A percentile compares a stretch with the other conserved stretches of the same genome.
Conservation (phyloP, 2,888 invertebrate genomes). For the Shargacucullia verbasci region DNA sequence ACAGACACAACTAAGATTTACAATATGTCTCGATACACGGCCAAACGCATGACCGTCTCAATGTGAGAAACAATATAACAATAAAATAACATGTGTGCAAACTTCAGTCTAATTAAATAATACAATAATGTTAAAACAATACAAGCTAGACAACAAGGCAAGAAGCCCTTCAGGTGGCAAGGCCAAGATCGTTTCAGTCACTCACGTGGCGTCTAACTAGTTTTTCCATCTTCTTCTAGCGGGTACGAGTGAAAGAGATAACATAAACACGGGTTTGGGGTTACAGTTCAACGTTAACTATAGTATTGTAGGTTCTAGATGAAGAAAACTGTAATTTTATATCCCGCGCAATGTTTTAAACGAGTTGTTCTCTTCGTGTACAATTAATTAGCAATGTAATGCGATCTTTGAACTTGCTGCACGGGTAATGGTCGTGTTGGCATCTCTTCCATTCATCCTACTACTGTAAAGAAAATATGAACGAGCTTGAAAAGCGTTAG, state of each 20-base stretch:
- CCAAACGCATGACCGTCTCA: slow-evolving; percentile 18
- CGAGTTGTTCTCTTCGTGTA: not conserved
- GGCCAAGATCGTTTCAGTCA: slow-evolving; percentile 63
- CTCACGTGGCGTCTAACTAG: slow-evolving; percentile 43
- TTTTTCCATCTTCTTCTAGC: slow-evolving; percentile 14
- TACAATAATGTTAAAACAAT: slow-evolving; percentile 17
- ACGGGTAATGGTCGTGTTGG: slow-evolving; percentile 6
- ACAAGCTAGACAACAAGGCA: slow-evolving; percentile 19
- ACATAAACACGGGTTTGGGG: slow-evolving; percentile 7
- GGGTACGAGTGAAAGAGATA: slow-evolving; percentile 20
- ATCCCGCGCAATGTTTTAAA: too few species aligned
- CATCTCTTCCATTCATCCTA: slow-evolving; percentile 10
- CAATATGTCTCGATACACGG: slow-evolving; percentile 13
- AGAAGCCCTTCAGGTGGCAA: slow-evolving; percentile 68
- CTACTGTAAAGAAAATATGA: slow-evolving; percentile 1
- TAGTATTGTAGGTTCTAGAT: slow-evolving; percentile 2
- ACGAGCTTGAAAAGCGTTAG: slow-evolving; percentile 5
- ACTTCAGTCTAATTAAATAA: slow-evolving; percentile 24
- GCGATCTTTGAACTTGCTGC: slow-evolving; percentile 31
- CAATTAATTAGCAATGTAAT: slow-evolving; percentile 12
- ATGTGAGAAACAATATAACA: slow-evolving; percentile 19
- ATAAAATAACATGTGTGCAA: too few species aligned
- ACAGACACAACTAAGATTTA: slow-evolving; percentile 10
- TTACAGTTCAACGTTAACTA: slow-evolving; percentile 32
- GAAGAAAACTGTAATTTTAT: slow-evolving; percentile 11